Evolutionary conservation across 64 coral and sea anemone genomes (phyloP).

Genomic region (Catalaphyllia jardinei): DNA sequence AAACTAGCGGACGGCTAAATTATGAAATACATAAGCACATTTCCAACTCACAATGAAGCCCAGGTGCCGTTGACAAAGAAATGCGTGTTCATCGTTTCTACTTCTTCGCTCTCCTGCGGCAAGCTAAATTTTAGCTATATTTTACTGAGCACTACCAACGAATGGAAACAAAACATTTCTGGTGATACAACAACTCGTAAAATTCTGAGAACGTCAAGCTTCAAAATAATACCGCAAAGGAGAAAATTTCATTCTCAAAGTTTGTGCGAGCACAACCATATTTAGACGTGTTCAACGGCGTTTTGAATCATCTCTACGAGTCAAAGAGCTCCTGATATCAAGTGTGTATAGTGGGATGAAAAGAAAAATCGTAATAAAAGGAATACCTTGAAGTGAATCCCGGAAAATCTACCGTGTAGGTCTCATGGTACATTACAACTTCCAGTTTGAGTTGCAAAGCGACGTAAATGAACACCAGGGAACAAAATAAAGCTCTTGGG

Average conservation of each 20-base stretch:
- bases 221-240: slow-evolving; percentile 9
- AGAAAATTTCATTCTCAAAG: slow-evolving; percentile 8
- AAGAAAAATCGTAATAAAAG: not conserved
- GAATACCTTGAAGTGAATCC: slow-evolving; percentile 22
- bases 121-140: not conserved
- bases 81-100: slow-evolving; percentile 56
- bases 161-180: not conserved
- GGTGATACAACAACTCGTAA: slow-evolving; percentile 4
- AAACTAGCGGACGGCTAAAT: slow-evolving; percentile 19
- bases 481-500: slow-evolving; percentile 46
- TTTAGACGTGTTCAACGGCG: not conserved
- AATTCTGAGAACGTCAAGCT: slow-evolving; percentile 15
- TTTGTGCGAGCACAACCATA: not conserved
- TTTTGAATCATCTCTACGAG: not conserved
- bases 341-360: not conserved
- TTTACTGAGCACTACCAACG: not conserved
- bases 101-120: slow-evolving; percentile 17
- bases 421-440: not conserved
- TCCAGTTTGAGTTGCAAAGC: slow-evolving; percentile 42
- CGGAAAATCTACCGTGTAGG: slow-evolving; percentile 17
- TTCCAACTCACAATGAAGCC: slow-evolving; percentile 58
- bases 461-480: slow-evolving; percentile 68
- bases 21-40: not conserved
- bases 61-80: slow-evolving; percentile 74
- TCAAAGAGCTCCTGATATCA: not conserved